These are phyloP conservation scores for Phrynocephalus guinanensis DNA, from an alignment of 2,797 vertebrate genomes.

Conservation along the genomic window DNA sequence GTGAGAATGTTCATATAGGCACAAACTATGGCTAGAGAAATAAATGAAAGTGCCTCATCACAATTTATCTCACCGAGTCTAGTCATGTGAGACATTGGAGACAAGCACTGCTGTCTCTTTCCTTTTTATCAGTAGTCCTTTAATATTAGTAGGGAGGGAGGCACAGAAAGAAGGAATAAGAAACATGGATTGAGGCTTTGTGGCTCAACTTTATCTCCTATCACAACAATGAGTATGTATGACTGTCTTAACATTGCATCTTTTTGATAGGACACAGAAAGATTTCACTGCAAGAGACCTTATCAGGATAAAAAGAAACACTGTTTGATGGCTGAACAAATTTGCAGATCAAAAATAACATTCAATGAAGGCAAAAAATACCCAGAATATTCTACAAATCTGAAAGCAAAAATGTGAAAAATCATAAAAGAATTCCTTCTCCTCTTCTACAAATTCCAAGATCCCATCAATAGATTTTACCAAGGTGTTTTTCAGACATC, in stretches of 20 bases:
- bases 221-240: neutral
- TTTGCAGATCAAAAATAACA: neutral
- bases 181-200: neutral
- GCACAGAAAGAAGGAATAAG: neutral
- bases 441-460: neutral
- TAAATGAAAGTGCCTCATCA: neutral
- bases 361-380: neutral
- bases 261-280: neutral
- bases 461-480: neutral
- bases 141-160: neutral
- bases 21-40: neutral
- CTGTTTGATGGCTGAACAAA: neutral
- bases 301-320: neutral
- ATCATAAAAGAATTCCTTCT: neutral
- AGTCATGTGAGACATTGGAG: neutral
- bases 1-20: neutral
- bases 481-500: constrained; percentile 2
- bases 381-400: neutral
- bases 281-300: neutral
- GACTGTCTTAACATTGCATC: neutral
- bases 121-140: neutral
- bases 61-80: neutral
- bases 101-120: neutral
- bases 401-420: neutral
- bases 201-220: neutral